Evolutionary conservation across 2,113 vertebrate genomes (phyloP), one percentile per base, ranked within the genome.

Genomic region (Pantherophis guttatus): DNA sequence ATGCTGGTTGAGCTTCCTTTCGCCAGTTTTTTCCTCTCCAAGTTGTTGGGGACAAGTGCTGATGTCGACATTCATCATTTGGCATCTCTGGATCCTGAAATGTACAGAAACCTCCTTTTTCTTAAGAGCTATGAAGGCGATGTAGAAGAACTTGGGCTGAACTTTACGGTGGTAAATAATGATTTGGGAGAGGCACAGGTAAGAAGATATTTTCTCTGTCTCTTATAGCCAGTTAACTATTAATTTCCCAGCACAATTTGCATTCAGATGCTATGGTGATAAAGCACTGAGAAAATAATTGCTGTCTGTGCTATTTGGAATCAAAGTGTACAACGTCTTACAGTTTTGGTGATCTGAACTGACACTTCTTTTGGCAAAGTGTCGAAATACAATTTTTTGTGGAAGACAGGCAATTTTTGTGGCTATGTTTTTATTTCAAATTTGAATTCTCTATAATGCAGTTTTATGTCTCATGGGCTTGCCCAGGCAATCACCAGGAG

Each of bases 51-150:
- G 33, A 99, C 99, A 89, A 99, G 98, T 0, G 99, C 99, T 0
- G 99, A 99, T 5, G 99, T 99, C 94, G 99, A 99, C 96, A 99
- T 99, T 95, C 99, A 99, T 97, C 99, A 99, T 94, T 97, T 99
- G 95, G 99, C 99, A 55, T 99, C 99, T 0, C 91, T 99, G 90
- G 99, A 99, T 96, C 99, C 99, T 0, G 99, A 99, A 96, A 99
- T 99, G 98, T 99, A 99, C 95, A 98, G 98, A 92, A 99, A 99
- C 93, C 97, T 99, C 58, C 99, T 99, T 86, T 99, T 99, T 95
- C 99, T 99, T 92, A 99, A 99, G 98, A 99, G 99, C 98, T 99
- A 99, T 0, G 99, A 99, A 94, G 99, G 97, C 0, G 99, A 99
- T 0, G 99, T 99, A 92, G 99, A 99, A 95, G 99, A 99, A 93